phyloP scores from a whole-genome alignment of 2,888 invertebrate species.

The Bhutanitis thaidina region DNA sequence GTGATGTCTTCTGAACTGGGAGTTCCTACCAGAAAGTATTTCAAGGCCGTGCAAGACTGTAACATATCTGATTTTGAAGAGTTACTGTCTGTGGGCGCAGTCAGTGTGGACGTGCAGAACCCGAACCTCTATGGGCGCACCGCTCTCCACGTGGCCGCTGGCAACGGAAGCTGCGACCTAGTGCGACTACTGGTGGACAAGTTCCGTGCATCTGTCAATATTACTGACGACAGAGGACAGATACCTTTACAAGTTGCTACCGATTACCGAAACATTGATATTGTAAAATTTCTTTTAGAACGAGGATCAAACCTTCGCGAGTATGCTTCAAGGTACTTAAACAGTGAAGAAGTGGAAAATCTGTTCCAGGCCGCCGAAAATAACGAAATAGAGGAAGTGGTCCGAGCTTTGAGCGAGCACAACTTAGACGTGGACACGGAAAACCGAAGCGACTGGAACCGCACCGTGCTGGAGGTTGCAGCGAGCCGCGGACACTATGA shows the following conservation, averaged over 20 bases:
- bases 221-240: slow-evolving; percentile 9
- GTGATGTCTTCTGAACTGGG: background rate
- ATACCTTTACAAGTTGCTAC: slow-evolving; percentile 17
- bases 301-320: slow-evolving; percentile 14
- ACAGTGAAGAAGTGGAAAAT: slow-evolving; percentile 11
- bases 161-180: background rate
- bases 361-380: slow-evolving; percentile 8
- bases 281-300: slow-evolving; percentile 15
- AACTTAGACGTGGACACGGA: slow-evolving; percentile 4
- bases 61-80: background rate
- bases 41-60: background rate
- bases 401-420: background rate
- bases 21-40: background rate
- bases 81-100: background rate
- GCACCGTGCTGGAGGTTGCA: slow-evolving; percentile 1
- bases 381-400: slow-evolving; percentile 9
- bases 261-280: slow-evolving; percentile 12
- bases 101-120: slow-evolving; percentile 2
- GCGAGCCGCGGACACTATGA: slow-evolving; percentile 2
- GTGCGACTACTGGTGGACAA: background rate
- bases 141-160: slow-evolving; percentile 1
- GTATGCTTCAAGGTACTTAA: slow-evolving; percentile 15
- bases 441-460: background rate
- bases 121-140: background rate
- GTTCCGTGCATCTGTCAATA: slow-evolving; percentile 1